Evolutionary conservation across 2,797 vertebrate genomes (phyloP).

Genomic region (Triplophysa yarkandensis): DNA sequence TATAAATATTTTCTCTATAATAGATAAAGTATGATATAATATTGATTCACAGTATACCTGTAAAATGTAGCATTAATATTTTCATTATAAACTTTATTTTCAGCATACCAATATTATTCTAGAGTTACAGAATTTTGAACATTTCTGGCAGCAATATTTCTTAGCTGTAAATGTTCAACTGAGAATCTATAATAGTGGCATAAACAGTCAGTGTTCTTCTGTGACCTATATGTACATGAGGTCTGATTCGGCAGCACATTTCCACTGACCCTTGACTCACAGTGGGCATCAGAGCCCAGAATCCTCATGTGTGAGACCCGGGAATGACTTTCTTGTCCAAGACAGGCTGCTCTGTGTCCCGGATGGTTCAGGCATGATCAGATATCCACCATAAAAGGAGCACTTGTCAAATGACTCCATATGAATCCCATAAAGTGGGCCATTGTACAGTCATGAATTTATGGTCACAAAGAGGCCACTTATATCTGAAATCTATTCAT

Average conservation of each 20-base stretch:
- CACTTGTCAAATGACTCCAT: constrained; percentile 13
- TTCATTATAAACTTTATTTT: too few relatives aligned
- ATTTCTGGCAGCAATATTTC: background rate
- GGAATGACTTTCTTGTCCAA: background rate
- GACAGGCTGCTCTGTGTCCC: constrained; percentile 7
- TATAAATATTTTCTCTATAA: too few relatives aligned
- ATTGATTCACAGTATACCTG: background rate
- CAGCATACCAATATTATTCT: background rate
- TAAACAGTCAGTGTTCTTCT: constrained; percentile 8
- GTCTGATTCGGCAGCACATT: constrained; percentile 17
- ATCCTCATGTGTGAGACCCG: background rate
- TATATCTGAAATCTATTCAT: background rate
- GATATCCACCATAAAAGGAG: constrained; percentile 13
- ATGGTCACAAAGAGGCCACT: background rate
- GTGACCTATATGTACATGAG: constrained; percentile 9
- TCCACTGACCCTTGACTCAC: constrained; percentile 11
- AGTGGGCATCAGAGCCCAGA: constrained; percentile 22
- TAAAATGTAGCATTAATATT: background rate
- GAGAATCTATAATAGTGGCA: constrained; percentile 1
- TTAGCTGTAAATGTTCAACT: background rate
- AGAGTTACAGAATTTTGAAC: background rate
- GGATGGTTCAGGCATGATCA: constrained; percentile 4
- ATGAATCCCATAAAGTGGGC: background rate
- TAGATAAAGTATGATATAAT: too few relatives aligned
- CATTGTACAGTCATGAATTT: constrained; percentile 9